Evolutionary conservation across 2,888 invertebrate genomes (phyloP).

Genomic region (Sminthurinus aureus): DNA sequence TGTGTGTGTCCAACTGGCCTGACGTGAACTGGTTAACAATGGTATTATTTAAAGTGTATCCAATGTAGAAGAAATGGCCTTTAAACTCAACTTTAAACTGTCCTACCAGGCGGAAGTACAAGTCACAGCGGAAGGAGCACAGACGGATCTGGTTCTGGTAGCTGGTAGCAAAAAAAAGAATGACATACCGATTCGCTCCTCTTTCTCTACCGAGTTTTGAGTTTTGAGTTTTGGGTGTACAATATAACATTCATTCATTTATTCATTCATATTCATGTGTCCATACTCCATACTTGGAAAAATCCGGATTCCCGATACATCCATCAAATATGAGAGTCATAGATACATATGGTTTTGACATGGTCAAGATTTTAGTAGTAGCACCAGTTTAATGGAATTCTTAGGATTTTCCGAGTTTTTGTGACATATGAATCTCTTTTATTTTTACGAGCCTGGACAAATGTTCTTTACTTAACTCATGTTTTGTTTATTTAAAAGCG

Average conservation of each 20-base stretch:
- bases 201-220: neutral
- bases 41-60: conserved; percentile 27
- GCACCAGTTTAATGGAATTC: neutral
- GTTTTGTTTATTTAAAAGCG: conserved; percentile 5
- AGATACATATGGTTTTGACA: neutral
- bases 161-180: conserved; percentile 3
- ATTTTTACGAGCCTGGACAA: conserved; percentile 7
- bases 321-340: neutral
- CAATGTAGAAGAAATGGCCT: conserved; percentile 37
- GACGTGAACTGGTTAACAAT: conserved; percentile 26
- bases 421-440: neutral
- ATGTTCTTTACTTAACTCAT: conserved; percentile 3
- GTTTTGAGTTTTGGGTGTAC: neutral
- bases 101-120: conserved; percentile 34
- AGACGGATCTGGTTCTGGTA: no score
- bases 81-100: conserved; percentile 4
- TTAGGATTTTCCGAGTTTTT: neutral
- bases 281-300: neutral
- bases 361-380: conserved; percentile 9
- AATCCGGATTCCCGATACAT: neutral
- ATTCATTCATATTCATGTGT: neutral
- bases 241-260: neutral
- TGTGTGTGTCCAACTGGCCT: conserved; percentile 36
- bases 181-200: neutral
- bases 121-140: conserved; percentile 39